Evolutionary conservation across 1,140 invertebrate genomes (phyloP).

Genomic region (Eupristina koningsbergeri): DNA sequence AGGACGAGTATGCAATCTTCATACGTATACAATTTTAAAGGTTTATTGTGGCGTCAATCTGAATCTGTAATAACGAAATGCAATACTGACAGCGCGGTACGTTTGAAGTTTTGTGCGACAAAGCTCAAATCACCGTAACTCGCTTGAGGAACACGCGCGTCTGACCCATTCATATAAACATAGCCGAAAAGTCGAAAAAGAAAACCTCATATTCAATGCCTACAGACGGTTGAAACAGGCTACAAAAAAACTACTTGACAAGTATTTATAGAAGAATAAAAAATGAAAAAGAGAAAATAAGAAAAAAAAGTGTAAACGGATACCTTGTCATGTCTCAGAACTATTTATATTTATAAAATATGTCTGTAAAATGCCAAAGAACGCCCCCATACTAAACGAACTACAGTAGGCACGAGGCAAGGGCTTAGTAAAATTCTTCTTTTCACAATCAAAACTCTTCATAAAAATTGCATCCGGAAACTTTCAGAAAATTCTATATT

Average conservation of each 20-base stretch:
- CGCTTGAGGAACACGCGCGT: slow-evolving; percentile 1
- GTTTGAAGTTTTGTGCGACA: slow-evolving; percentile 32
- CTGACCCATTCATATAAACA: slow-evolving; percentile 26
- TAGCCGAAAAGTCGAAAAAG: slow-evolving; percentile 32
- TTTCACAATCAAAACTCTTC: neutral
- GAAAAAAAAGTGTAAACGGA: slow-evolving; percentile 18
- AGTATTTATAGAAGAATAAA: slow-evolving; percentile 22
- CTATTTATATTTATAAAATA: slow-evolving; percentile 19
- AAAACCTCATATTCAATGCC: slow-evolving; percentile 7
- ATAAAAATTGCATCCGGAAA: neutral
- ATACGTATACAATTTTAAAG: neutral
- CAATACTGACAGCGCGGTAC: slow-evolving; percentile 30
- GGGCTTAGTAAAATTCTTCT: neutral
- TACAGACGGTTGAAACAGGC: neutral
- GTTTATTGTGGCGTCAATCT: slow-evolving; percentile 2
- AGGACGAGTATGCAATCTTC: neutral
- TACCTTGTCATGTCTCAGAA: neutral
- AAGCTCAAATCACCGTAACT: slow-evolving; percentile 36
- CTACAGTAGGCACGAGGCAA: neutral
- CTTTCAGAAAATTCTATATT: neutral
- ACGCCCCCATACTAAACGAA: neutral
- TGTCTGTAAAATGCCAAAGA: neutral
- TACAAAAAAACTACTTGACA: neutral
- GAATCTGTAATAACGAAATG: slow-evolving; percentile 22
- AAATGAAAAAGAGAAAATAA: neutral